Evolutionary conservation across 2,888 invertebrate genomes (phyloP), one percentile per base, ranked within the genome.

Genomic region (Stenotaenia linearis): DNA sequence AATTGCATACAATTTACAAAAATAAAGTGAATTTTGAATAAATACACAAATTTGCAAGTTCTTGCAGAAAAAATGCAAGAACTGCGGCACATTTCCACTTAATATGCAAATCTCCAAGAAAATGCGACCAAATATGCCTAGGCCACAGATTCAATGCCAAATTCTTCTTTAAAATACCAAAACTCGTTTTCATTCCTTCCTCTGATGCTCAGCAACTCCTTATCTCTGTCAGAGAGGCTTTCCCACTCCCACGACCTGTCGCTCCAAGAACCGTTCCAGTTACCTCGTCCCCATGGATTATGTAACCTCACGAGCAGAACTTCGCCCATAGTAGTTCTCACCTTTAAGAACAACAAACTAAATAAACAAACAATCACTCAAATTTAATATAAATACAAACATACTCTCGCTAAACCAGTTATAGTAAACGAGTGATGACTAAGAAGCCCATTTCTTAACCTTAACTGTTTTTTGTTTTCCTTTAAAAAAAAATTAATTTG

Each of bases 241-340:
- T 90, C 90, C 92, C 92, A 91, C 86, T 91, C 91, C 88, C 90
- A 89, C 78, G 90, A 90, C 32, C 78, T 86, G 84, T 91, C 91
- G 81, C 91, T 90, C 92, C 92, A 92, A 0, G 91, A 89, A 30
- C 92, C 92, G 56, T 90, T 90, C 92, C 91, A 91, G 84, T 91
- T 91, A 0, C 90, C 90, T 81, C 89, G 86, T 2, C 90, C 91
- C 89, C 90, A 90, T 0, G 91, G 90, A 84, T 91, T 92, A 79
- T 91, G 87, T 82, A 92, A 86, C 80, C 92, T 82, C 12, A 86
- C 81, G 45, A 86, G 80, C 6, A 81, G 82, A 15, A 84, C 82
- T 28, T 82, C 82, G 0, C 82, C 80, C 2, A 80, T 80, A 69
- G 80, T 80, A 12, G 82, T 81, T 0, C 81, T 79, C 18, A 83